These are phyloP conservation scores for Epinotia nisella DNA, from an alignment of 2,888 invertebrate species.

Conservation along the genomic window DNA sequence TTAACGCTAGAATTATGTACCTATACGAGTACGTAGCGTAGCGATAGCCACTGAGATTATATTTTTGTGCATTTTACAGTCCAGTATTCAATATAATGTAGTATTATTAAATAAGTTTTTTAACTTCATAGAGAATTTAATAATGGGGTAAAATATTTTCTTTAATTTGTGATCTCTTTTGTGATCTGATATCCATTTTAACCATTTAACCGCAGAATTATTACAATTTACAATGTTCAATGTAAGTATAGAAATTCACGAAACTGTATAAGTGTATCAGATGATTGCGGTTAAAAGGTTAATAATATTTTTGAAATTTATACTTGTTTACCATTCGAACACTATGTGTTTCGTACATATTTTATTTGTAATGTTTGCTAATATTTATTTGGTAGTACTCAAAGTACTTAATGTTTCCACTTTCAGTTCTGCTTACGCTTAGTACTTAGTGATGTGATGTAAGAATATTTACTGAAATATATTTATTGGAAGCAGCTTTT, in stretches of 20 bases:
- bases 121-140: background rate
- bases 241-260: background rate
- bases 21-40: background rate
- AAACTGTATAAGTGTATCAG: background rate
- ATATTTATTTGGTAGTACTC: slow-evolving; percentile 31
- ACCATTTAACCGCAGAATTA: slow-evolving; percentile 15
- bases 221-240: background rate
- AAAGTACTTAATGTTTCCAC: slow-evolving; percentile 42
- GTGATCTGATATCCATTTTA: slow-evolving; percentile 14
- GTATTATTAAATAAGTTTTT: background rate
- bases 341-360: slow-evolving; percentile 14
- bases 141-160: background rate
- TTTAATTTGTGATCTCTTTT: slow-evolving; percentile 20
- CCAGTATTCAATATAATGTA: background rate
- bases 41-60: background rate
- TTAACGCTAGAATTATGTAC: background rate
- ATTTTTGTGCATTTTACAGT: background rate
- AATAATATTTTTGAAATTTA: slow-evolving; percentile 4
- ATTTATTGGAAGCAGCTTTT: slow-evolving; percentile 75
- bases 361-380: slow-evolving; percentile 31
- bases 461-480: slow-evolving; percentile 66
- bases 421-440: slow-evolving; percentile 57
- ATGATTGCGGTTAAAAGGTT: background rate
- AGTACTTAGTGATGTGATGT: slow-evolving; percentile 54
- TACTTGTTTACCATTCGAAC: slow-evolving; percentile 28